Conservation (phyloP, 2,888 invertebrate species). For the Latheticus oryzae region DNA sequence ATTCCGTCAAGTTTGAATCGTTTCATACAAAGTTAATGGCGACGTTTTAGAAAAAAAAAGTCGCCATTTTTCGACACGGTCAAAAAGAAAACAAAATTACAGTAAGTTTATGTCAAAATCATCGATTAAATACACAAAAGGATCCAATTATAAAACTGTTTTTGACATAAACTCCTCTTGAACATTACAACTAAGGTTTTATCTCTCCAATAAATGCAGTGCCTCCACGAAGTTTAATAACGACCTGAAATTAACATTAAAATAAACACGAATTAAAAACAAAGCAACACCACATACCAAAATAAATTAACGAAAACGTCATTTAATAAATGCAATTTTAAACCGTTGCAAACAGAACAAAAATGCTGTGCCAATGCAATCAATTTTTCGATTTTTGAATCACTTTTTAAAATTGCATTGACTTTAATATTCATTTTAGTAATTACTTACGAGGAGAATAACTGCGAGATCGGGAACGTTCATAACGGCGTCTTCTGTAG, state of each 20-base stretch:
- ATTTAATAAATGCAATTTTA: slow-evolving; percentile 28
- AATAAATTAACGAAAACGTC: slow-evolving; percentile 27
- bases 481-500: slow-evolving; percentile 56
- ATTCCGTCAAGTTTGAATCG: slow-evolving; percentile 22
- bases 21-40: slow-evolving; percentile 26
- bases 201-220: slow-evolving; percentile 49
- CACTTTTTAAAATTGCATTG: slow-evolving; percentile 32
- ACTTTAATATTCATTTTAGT: neutral
- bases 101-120: slow-evolving; percentile 13
- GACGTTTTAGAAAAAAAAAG: slow-evolving; percentile 19
- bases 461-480: slow-evolving; percentile 57
- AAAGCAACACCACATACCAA: slow-evolving; percentile 42
- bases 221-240: slow-evolving; percentile 56
- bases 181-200: slow-evolving; percentile 40
- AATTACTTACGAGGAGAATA: slow-evolving; percentile 60
- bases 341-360: slow-evolving; percentile 15
- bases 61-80: slow-evolving; percentile 12
- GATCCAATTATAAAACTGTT: slow-evolving; percentile 14
- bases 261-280: slow-evolving; percentile 56
- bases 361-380: slow-evolving; percentile 22
- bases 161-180: slow-evolving; percentile 29
- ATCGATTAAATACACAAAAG: slow-evolving; percentile 19
- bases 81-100: slow-evolving; percentile 27
- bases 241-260: slow-evolving; percentile 61
- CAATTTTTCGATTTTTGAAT: slow-evolving; percentile 8